These are phyloP conservation scores for Lepidochrysops patricia DNA, from an alignment of 2,888 invertebrate species.

Conservation along the genomic window DNA sequence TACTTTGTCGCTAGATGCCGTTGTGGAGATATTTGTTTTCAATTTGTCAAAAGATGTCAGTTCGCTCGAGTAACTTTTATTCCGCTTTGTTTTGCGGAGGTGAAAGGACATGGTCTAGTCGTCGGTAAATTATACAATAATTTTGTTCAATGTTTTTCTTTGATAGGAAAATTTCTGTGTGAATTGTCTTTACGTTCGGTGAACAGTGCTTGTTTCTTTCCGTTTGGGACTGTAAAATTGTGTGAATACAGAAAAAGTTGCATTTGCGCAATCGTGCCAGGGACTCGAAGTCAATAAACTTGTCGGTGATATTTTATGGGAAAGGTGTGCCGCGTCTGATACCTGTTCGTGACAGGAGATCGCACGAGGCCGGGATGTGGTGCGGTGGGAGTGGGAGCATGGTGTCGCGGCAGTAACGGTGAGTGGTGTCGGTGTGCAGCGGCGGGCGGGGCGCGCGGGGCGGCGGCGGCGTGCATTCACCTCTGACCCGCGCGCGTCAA, in stretches of 20 bases:
- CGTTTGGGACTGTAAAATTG: conserved; percentile 45
- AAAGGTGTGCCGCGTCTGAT: conserved; percentile 70
- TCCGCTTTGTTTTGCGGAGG: conserved; percentile 75
- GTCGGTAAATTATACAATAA: conserved; percentile 34
- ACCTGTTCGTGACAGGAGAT: conserved; percentile 61
- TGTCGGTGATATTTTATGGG: conserved; percentile 72
- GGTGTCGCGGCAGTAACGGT: conserved; percentile 49
- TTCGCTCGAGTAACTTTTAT: conserved; percentile 37
- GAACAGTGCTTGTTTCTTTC: conserved; percentile 43
- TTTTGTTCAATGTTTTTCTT: conserved; percentile 65
- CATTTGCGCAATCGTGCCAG: conserved; percentile 61
- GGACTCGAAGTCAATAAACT: conserved; percentile 73
- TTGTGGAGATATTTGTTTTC: conserved; percentile 36
- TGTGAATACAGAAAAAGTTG: conserved; percentile 42
- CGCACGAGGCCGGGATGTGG: conserved; percentile 46
- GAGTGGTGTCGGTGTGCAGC: conserved; percentile 46
- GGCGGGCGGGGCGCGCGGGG: conserved; percentile 36
- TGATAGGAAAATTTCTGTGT: conserved; percentile 49
- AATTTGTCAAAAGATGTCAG: conserved; percentile 42
- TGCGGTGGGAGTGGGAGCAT: conserved; percentile 41
- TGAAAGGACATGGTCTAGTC: conserved; percentile 51
- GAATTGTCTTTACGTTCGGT: conserved; percentile 42
- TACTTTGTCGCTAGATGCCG: conserved; percentile 40
- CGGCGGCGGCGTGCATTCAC: conserved; percentile 62
- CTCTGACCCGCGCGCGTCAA: conserved; percentile 73